These are phyloP conservation scores for Gadus chalcogrammus DNA, from an alignment of 2,113 vertebrate species.

Conservation along the genomic window DNA sequence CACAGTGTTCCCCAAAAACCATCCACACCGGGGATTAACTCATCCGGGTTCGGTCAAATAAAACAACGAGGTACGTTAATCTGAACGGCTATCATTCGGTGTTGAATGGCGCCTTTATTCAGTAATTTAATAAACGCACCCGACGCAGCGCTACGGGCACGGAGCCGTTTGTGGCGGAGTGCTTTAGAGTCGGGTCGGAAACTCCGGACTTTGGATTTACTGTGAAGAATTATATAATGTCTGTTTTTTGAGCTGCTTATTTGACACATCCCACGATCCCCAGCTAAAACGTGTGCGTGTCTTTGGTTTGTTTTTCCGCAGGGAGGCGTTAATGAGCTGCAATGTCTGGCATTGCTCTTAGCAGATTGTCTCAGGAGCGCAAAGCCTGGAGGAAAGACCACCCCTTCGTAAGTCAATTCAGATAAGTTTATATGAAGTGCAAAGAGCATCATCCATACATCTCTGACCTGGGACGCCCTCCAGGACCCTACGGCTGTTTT, in stretches of 20 bases:
- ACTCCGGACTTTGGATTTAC: neutral
- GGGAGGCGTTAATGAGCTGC: conserved; percentile 69
- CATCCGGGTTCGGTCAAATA: neutral
- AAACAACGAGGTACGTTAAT: conserved; percentile 40
- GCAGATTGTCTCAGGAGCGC: conserved; percentile 97
- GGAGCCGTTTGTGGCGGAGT: too few species aligned
- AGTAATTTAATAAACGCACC: neutral
- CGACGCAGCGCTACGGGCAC: neutral
- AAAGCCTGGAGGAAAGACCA: conserved; percentile 99
- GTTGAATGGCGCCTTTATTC: neutral
- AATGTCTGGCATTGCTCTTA: conserved; percentile 98
- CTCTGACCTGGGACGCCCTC: too few species aligned
- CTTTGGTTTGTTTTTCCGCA: conserved; percentile 45
- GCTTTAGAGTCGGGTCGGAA: too few species aligned
- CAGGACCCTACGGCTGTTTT: too few species aligned
- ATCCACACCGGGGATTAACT: neutral
- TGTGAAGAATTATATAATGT: neutral
- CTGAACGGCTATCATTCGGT: neutral
- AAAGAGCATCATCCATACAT: neutral
- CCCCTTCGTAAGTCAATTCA: conserved; percentile 85
- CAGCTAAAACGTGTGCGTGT: neutral
- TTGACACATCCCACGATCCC: neutral
- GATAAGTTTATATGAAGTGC: neutral
- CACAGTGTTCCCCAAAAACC: neutral
- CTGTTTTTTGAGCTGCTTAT: neutral